These are phyloP conservation scores for Sminthopsis crassicaudata DNA, from an alignment of 2,113 vertebrate species.

Conservation along the genomic window DNA sequence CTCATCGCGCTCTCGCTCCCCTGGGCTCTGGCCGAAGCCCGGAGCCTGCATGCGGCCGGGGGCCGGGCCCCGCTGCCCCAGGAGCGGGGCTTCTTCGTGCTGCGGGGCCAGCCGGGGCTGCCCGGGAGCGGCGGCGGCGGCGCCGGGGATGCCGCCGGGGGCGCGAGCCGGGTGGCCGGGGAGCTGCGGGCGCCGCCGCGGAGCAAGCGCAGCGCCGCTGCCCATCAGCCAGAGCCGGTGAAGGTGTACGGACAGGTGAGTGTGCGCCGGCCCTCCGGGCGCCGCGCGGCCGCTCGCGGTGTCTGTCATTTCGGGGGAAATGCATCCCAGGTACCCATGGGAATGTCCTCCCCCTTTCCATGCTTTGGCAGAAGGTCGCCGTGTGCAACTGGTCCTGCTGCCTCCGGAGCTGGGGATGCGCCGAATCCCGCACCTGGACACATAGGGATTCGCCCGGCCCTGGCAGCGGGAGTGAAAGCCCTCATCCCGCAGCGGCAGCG, in stretches of 20 bases:
- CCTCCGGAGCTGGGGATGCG: conserved; percentile 38
- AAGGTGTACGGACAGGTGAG: conserved; percentile 87
- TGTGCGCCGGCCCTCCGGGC: background rate
- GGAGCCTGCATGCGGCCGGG: conserved; percentile 47
- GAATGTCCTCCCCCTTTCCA: background rate
- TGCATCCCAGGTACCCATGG: conserved; percentile 18
- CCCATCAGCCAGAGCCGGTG: conserved; percentile 79
- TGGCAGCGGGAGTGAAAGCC: conserved; percentile 32
- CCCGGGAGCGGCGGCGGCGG: conserved; percentile 53
- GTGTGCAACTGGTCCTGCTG: conserved; percentile 41
- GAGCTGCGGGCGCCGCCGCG: conserved; percentile 48
- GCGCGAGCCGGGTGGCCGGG: conserved; percentile 47
- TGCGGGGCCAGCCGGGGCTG: conserved; percentile 54
- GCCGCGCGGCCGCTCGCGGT: background rate
- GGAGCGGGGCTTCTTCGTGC: conserved; percentile 68
- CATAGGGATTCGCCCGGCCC: conserved; percentile 21
- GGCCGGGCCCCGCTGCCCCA: conserved; percentile 58
- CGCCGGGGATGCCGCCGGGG: conserved; percentile 38
- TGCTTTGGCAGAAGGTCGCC: background rate
- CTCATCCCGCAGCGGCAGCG: conserved; percentile 45
- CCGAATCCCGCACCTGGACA: conserved; percentile 5
- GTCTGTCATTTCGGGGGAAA: conserved; percentile 9
- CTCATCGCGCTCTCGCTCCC: conserved; percentile 61
- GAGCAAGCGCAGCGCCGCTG: conserved; percentile 73
- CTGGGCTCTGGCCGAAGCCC: conserved; percentile 27